phyloP scores from a whole-genome alignment of 2,113 vertebrate species.

The Hypomesus transpacificus region DNA sequence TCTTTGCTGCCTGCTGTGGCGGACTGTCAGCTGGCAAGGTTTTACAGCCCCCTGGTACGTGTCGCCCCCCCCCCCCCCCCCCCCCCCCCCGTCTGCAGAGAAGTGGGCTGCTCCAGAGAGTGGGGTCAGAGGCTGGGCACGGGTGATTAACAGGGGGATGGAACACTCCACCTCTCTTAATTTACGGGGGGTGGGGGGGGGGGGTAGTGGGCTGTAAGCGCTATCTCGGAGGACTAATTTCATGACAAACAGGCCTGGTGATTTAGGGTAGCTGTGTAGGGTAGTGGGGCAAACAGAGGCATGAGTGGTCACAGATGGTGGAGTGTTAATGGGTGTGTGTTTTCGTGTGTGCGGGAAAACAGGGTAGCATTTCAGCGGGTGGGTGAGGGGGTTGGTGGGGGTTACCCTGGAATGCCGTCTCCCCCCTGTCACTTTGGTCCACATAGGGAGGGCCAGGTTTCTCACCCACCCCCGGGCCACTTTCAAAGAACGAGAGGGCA shows the following conservation, averaged over 20 bases:
- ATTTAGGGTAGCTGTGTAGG: slow-evolving; percentile 38
- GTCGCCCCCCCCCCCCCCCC: slow-evolving; percentile 17
- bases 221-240: slow-evolving; percentile 65
- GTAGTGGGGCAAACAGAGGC: slow-evolving; percentile 24
- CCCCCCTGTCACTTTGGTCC: slow-evolving; percentile 20
- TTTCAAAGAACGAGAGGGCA: slow-evolving; percentile 26
- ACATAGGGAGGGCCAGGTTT: slow-evolving; percentile 32
- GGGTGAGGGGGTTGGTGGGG: slow-evolving; percentile 12
- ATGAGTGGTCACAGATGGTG: slow-evolving; percentile 46
- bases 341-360: slow-evolving; percentile 12
- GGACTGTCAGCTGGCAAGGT: slow-evolving; percentile 27
- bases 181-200: slow-evolving; percentile 30
- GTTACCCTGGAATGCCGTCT: slow-evolving; percentile 27
- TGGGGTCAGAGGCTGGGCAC: slow-evolving; percentile 54
- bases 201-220: slow-evolving; percentile 26
- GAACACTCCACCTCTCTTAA: slow-evolving; percentile 53
- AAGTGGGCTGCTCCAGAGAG: slow-evolving; percentile 25
- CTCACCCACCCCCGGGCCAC: slow-evolving; percentile 15
- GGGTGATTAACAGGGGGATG: slow-evolving; percentile 57
- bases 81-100: slow-evolving; percentile 45
- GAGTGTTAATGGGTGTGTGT: slow-evolving; percentile 15
- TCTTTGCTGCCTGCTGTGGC: slow-evolving; percentile 16
- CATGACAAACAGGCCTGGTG: slow-evolving; percentile 56
- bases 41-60: no score
- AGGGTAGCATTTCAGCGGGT: slow-evolving; percentile 7